phyloP scores from a whole-genome alignment of 2,888 invertebrate species.

The Sinodicranocentrus sp. region DNA sequence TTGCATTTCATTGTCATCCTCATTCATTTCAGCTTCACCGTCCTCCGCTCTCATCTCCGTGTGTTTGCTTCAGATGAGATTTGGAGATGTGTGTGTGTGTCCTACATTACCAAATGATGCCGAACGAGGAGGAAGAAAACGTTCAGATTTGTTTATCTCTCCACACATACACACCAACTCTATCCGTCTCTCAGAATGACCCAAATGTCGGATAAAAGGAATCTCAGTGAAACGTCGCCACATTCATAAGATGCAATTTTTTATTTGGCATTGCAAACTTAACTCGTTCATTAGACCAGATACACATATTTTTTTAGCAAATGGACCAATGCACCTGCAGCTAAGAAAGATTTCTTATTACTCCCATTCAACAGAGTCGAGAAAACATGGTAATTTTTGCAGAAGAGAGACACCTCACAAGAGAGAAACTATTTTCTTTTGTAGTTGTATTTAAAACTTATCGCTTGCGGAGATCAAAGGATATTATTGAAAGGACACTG shows the following conservation, averaged over 20 bases:
- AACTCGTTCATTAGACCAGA: conserved; percentile 23
- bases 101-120: conserved; percentile 68
- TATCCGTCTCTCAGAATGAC: conserved; percentile 31
- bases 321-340: conserved; percentile 13
- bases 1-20: conserved; percentile 27
- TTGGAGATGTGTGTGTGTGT: background rate
- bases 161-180: too few relatives aligned
- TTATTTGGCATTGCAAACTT: background rate
- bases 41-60: background rate
- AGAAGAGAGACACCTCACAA: too few relatives aligned
- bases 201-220: conserved; percentile 49
- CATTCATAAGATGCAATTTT: background rate
- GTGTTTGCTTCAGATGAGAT: too few relatives aligned
- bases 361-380: too few relatives aligned
- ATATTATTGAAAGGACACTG: background rate
- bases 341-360: background rate
- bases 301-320: background rate
- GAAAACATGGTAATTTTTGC: background rate
- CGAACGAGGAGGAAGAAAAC: conserved; percentile 29
- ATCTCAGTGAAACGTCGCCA: background rate
- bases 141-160: background rate
- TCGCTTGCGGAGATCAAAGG: conserved; percentile 7
- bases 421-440: conserved; percentile 14
- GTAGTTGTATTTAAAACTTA: background rate
- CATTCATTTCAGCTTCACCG: background rate